Conservation (phyloP, 2,888 invertebrate genomes). For the Dasysyrphus albostriatus region DNA sequence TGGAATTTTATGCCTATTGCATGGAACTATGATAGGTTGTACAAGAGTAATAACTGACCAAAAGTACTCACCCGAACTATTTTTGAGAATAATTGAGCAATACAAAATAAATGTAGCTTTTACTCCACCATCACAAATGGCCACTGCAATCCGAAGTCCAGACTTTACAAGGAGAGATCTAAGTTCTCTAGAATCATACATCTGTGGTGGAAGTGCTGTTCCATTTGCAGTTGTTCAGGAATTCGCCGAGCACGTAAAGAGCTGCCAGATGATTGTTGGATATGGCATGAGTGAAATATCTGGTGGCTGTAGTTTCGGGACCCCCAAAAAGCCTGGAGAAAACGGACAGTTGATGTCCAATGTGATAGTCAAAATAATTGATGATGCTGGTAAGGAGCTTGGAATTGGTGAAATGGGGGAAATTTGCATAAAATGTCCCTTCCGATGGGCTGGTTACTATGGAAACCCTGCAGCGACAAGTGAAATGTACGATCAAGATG, state of each 20-base stretch:
- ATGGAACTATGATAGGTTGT: conserved; percentile 60
- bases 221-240: conserved; percentile 65
- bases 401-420: conserved; percentile 74
- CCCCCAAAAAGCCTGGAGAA: conserved; percentile 52
- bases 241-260: conserved; percentile 59
- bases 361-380: conserved; percentile 76
- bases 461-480: conserved; percentile 62
- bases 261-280: conserved; percentile 62
- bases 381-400: conserved; percentile 58
- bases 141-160: conserved; percentile 63
- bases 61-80: conserved; percentile 67
- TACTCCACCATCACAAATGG: conserved; percentile 77
- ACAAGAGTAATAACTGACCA: conserved; percentile 77
- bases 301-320: conserved; percentile 29
- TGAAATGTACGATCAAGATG: conserved; percentile 68
- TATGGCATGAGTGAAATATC: conserved; percentile 78
- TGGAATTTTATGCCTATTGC: conserved; percentile 68
- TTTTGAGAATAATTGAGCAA: conserved; percentile 74
- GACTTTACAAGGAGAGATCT: conserved; percentile 69
- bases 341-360: conserved; percentile 69
- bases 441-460: conserved; percentile 76
- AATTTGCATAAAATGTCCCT: conserved; percentile 64
- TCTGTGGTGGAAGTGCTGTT: conserved; percentile 76
- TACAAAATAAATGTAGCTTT: conserved; percentile 70
- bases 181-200: conserved; percentile 64